Percentiles rank a stretch among this genome's conserved stretches.
Conservation (phyloP, 2,113 vertebrate genomes). For the Noctilio leporinus region DNA sequence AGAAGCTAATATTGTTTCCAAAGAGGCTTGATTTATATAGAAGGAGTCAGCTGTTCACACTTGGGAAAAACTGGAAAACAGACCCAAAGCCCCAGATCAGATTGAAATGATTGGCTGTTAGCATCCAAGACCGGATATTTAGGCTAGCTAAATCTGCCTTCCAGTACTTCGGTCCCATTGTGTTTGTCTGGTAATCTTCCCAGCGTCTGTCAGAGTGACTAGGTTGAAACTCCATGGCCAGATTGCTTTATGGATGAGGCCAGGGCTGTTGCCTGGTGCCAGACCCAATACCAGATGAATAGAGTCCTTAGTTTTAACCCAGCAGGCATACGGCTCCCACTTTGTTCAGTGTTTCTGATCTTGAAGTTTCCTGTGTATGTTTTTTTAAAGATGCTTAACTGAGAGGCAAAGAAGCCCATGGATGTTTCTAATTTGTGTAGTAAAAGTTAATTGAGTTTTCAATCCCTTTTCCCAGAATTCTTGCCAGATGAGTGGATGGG, state of each 20-base stretch:
- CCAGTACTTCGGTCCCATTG: background rate
- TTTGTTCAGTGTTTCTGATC: background rate
- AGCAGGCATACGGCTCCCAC: background rate
- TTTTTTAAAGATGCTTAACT: background rate
- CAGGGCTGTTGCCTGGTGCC: background rate
- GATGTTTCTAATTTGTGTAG: background rate
- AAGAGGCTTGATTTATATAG: background rate
- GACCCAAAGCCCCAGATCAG: background rate
- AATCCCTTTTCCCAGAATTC: background rate
- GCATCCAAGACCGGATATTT: background rate
- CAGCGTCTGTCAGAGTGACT: background rate
- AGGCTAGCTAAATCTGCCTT: background rate
- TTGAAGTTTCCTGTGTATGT: background rate
- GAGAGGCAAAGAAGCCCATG: background rate
- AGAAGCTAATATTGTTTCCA: background rate
- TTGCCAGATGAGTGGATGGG: background rate
- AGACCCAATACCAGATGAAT: background rate
- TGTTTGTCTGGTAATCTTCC: slow-evolving; percentile 2
- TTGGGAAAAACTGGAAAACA: background rate
- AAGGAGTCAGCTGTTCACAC: background rate
- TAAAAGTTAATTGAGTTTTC: background rate
- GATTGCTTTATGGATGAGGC: background rate
- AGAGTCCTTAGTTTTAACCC: background rate
- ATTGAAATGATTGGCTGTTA: background rate
- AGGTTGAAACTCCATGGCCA: background rate